phyloP scores from a whole-genome alignment of 1,140 invertebrate species.

The Uloborus diversus region DNA sequence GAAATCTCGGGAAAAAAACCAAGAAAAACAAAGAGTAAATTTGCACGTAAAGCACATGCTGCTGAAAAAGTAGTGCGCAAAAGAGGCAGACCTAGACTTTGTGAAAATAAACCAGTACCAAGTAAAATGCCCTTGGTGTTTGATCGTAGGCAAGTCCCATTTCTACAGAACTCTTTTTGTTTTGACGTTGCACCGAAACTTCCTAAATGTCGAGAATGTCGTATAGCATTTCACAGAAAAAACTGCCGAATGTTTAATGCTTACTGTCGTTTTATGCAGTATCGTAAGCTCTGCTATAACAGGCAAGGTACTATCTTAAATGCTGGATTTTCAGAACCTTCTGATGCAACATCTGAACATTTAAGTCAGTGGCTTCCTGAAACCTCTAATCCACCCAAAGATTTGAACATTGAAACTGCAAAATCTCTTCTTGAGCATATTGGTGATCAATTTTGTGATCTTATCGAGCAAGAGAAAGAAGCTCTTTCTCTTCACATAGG shows the following conservation, averaged over 20 bases:
- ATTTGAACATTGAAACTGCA: slow-evolving; percentile 87
- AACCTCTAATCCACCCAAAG: slow-evolving; percentile 71
- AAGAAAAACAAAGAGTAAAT: too few species aligned
- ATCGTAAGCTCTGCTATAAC: slow-evolving; percentile 87
- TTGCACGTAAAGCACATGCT: too few species aligned
- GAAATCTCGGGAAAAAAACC: too few species aligned
- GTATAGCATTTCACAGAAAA: slow-evolving; percentile 82
- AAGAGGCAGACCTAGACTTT: slow-evolving; percentile 13
- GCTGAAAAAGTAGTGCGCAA: neutral
- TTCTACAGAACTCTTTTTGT: slow-evolving; percentile 83
- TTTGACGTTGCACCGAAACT: slow-evolving; percentile 86
- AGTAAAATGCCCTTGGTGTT: neutral
- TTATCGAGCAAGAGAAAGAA: slow-evolving; percentile 90
- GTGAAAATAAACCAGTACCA: neutral
- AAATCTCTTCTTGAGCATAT: slow-evolving; percentile 88
- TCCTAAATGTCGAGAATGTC: slow-evolving; percentile 90
- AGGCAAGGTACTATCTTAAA: slow-evolving; percentile 87
- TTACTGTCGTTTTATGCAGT: slow-evolving; percentile 96
- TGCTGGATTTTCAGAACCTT: slow-evolving; percentile 92
- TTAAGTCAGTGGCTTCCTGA: slow-evolving; percentile 80
- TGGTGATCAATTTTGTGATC: slow-evolving; percentile 95
- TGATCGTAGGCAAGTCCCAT: slow-evolving; percentile 73
- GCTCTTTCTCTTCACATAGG: slow-evolving; percentile 78
- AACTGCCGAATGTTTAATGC: slow-evolving; percentile 87
- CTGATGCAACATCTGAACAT: slow-evolving; percentile 87